These are phyloP conservation scores for Capreolus pygargus DNA, from an alignment of 2,113 vertebrate species.

Conservation along the genomic window DNA sequence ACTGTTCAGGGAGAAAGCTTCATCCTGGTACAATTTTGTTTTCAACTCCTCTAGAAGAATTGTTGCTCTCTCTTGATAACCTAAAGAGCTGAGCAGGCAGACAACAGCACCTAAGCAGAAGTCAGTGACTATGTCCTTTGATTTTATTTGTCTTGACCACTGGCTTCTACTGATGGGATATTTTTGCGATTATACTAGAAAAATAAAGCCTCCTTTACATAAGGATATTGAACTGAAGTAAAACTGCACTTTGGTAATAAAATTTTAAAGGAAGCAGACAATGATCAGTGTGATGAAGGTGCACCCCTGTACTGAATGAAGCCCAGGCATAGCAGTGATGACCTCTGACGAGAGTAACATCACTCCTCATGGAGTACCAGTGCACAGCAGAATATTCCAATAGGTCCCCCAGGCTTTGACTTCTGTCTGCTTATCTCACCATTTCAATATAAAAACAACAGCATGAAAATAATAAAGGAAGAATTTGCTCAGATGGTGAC, in stretches of 20 bases:
- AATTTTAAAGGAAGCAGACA: not conserved
- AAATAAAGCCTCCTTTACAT: not conserved
- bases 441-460: constrained; percentile 35
- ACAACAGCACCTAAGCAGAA: not conserved
- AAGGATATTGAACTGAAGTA: not conserved
- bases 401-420: not conserved
- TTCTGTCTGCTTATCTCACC: not conserved
- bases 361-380: not conserved
- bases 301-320: not conserved
- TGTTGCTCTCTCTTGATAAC: not conserved
- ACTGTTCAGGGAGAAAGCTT: not conserved
- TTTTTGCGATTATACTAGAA: not conserved
- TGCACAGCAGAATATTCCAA: not conserved
- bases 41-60: not conserved
- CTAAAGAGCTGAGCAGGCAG: not conserved
- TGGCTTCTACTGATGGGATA: not conserved
- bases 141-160: too few species aligned
- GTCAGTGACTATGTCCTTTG: not conserved
- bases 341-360: not conserved
- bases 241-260: not conserved
- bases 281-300: not conserved
- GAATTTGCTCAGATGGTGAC: not conserved
- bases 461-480: not conserved
- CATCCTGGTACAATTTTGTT: not conserved
- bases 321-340: not conserved